These are phyloP conservation scores for Genyomyrus donnyi DNA, from an alignment of 2,113 vertebrate species.

Conservation along the genomic window DNA sequence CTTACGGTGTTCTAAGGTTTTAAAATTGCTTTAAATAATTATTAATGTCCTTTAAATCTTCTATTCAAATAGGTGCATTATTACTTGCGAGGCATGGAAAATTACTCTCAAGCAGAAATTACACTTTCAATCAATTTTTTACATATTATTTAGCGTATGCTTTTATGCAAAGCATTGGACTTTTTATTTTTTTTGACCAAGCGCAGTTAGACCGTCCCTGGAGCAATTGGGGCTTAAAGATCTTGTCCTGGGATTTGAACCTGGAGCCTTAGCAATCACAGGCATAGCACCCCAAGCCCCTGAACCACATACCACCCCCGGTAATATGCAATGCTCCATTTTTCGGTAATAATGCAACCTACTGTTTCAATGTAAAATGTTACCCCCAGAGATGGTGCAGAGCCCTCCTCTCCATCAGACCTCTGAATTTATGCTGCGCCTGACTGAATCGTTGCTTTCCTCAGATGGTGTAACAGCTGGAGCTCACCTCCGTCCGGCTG, in stretches of 20 bases:
- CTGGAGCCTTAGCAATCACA: background rate
- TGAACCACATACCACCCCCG: background rate
- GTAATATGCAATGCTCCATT: background rate
- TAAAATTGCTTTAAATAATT: background rate
- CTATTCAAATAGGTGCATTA: background rate
- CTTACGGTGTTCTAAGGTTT: background rate
- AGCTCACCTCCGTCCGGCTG: background rate
- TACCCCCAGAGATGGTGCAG: background rate
- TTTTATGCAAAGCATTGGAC: background rate
- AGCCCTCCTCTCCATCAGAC: background rate
- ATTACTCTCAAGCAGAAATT: background rate
- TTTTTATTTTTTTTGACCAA: background rate
- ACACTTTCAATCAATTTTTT: background rate
- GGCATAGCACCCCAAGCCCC: background rate
- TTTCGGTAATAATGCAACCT: background rate
- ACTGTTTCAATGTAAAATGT: background rate
- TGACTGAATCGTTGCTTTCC: background rate
- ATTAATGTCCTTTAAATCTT: background rate
- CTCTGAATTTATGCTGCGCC: background rate
- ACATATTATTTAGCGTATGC: background rate
- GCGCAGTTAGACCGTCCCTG: background rate
- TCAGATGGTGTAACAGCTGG: conserved; percentile 11
- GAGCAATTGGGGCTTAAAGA: background rate
- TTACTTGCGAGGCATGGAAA: background rate
- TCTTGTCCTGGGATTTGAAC: background rate